phyloP scores from a whole-genome alignment of 2,113 vertebrate genomes.

The Dermatemys mawii region DNA sequence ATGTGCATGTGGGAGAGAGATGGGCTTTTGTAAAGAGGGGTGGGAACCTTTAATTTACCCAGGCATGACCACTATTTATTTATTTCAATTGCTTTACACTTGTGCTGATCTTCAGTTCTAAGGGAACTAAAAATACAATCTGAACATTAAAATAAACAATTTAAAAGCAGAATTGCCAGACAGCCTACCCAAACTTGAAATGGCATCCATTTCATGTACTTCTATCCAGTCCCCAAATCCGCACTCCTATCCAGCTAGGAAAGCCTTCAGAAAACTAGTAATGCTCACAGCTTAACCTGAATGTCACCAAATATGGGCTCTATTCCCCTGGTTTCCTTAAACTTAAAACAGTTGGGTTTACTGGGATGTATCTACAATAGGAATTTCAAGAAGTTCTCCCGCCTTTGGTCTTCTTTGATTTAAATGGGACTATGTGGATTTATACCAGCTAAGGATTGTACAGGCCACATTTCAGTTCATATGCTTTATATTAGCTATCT shows the following conservation, averaged over 20 bases:
- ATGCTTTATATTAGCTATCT: background rate
- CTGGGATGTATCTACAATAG: background rate
- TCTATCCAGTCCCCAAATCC: background rate
- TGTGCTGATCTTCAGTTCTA: background rate
- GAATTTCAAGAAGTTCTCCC: background rate
- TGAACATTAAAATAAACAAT: background rate
- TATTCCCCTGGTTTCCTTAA: background rate
- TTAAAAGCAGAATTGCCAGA: rapidly evolving
- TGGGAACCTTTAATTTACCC: background rate
- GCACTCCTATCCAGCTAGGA: background rate
- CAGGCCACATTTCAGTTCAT: background rate
- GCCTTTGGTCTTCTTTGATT: background rate
- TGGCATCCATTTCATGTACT: background rate
- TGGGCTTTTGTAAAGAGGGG: background rate
- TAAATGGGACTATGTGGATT: background rate
- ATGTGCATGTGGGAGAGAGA: background rate
- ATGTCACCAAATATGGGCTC: background rate
- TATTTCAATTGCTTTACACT: background rate
- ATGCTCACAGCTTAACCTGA: background rate
- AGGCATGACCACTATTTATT: background rate
- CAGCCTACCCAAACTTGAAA: background rate
- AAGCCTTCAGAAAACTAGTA: background rate
- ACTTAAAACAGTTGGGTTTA: rapidly evolving
- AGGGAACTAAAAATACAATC: background rate
- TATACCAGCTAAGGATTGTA: background rate